Evolutionary conservation across 2,797 vertebrate species (phyloP).

Genomic region (Basileuterus tristriatus): DNA sequence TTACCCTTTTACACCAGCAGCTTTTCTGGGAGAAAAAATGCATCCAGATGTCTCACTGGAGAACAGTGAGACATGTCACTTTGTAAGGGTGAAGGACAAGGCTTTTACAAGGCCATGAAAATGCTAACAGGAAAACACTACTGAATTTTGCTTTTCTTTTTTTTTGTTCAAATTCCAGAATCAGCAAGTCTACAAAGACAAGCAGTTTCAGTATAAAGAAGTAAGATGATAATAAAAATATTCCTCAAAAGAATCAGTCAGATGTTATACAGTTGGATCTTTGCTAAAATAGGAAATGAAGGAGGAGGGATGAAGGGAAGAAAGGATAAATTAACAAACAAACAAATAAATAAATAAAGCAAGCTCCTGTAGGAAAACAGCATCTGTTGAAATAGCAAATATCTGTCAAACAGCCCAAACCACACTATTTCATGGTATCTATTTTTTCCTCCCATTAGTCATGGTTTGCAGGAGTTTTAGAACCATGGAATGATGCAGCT

Average conservation of each 20-base stretch:
- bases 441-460: conserved; percentile 43
- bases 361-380: conserved; percentile 59
- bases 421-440: conserved; percentile 17
- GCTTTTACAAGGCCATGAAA: neutral
- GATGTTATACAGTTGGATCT: conserved; percentile 26
- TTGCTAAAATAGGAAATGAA: conserved; percentile 1
- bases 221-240: neutral
- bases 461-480: conserved; percentile 48
- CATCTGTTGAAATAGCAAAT: conserved; percentile 70
- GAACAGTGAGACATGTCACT: neutral
- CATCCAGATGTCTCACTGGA: neutral
- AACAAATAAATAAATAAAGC: neutral
- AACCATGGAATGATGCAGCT: conserved; percentile 41
- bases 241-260: conserved; percentile 8
- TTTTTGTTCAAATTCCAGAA: neutral
- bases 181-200: neutral
- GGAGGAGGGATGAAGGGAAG: neutral
- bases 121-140: conserved; percentile 16
- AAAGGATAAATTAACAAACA: neutral
- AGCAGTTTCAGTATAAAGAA: neutral
- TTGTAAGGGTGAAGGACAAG: neutral
- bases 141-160: neutral
- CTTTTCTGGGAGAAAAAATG: neutral
- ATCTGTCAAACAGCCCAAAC: conserved; percentile 67
- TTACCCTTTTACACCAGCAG: neutral